phyloP scores from a whole-genome alignment of 2,888 invertebrate species.

The Itoplectis maculator region DNA sequence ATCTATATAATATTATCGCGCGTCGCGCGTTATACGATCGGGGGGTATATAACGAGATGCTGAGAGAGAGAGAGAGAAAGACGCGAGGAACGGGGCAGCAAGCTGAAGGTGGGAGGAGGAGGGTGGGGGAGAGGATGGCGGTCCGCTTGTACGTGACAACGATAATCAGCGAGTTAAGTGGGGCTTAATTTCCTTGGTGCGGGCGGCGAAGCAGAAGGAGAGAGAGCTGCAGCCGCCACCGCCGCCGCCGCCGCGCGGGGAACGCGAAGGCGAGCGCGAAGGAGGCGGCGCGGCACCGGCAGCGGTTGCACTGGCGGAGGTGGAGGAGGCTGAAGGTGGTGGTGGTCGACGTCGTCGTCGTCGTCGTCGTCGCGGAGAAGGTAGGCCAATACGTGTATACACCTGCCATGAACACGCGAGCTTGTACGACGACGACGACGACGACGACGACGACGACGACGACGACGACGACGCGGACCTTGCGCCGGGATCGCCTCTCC shows the following conservation, averaged over 20 bases:
- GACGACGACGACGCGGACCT: slow-evolving; percentile 72
- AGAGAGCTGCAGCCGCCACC: no score
- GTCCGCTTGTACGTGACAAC: slow-evolving; percentile 80
- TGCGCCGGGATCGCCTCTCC: slow-evolving; percentile 30
- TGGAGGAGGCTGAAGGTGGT: slow-evolving; percentile 59
- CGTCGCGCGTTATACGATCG: slow-evolving; percentile 15
- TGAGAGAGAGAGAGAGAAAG: no score
- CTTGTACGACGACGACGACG: slow-evolving; percentile 69
- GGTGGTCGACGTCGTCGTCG: slow-evolving; percentile 46
- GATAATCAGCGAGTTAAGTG: slow-evolving; percentile 83
- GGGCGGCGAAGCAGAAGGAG: slow-evolving; percentile 76
- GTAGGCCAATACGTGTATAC: slow-evolving; percentile 78
- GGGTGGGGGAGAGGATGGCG: slow-evolving; percentile 67
- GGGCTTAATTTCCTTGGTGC: slow-evolving; percentile 82
- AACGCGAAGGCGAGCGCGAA: slow-evolving; percentile 62
- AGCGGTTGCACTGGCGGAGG: slow-evolving; percentile 49
- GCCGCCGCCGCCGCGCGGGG: no score
- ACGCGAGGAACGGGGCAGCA: no score
- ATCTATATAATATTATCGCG: slow-evolving; percentile 22
- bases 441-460: slow-evolving; percentile 64
- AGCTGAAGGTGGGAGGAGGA: background rate
- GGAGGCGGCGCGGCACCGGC: slow-evolving; percentile 57
- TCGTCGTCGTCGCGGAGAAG: slow-evolving; percentile 57
- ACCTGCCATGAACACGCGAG: slow-evolving; percentile 82
- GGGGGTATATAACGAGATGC: no score